These are phyloP conservation scores for Montipora cactus DNA, from an alignment of 64 coral and sea anemone species.

Conservation along the genomic window DNA sequence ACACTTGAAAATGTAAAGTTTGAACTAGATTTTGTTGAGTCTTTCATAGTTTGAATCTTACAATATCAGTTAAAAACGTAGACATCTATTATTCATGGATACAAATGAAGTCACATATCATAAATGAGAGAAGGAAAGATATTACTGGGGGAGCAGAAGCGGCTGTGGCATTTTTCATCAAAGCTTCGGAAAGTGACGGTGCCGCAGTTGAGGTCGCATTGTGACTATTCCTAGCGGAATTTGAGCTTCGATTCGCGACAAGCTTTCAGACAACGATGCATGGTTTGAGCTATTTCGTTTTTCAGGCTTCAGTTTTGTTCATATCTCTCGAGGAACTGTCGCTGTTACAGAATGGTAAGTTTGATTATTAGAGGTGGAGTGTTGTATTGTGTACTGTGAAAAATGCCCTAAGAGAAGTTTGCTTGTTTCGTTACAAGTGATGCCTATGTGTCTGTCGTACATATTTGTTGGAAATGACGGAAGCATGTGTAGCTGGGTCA, in stretches of 20 bases:
- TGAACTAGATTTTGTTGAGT: neutral
- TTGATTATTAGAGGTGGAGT: neutral
- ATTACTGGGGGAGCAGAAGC: constrained; percentile 10
- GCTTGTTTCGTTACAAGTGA: too few species aligned
- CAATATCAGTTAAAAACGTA: neutral
- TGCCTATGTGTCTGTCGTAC: too few species aligned
- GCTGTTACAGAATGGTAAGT: constrained; percentile 29
- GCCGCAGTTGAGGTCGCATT: neutral
- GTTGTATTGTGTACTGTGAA: too few species aligned
- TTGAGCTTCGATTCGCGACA: neutral
- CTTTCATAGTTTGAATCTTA: neutral
- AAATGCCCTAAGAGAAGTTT: too few species aligned
- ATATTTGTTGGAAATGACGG: too few species aligned
- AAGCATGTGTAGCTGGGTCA: too few species aligned
- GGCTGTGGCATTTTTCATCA: neutral
- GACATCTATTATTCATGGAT: constrained; percentile 36
- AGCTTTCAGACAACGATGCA: neutral
- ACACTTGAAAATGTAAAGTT: neutral
- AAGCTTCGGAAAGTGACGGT: neutral
- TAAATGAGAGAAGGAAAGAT: neutral
- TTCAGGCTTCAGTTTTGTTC: constrained; percentile 17
- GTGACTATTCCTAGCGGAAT: neutral
- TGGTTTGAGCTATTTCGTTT: neutral
- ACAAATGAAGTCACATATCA: neutral
- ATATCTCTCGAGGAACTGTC: neutral